These are phyloP conservation scores for Tetragonisca angustula DNA, from an alignment of 2,888 invertebrate species.

Conservation along the genomic window DNA sequence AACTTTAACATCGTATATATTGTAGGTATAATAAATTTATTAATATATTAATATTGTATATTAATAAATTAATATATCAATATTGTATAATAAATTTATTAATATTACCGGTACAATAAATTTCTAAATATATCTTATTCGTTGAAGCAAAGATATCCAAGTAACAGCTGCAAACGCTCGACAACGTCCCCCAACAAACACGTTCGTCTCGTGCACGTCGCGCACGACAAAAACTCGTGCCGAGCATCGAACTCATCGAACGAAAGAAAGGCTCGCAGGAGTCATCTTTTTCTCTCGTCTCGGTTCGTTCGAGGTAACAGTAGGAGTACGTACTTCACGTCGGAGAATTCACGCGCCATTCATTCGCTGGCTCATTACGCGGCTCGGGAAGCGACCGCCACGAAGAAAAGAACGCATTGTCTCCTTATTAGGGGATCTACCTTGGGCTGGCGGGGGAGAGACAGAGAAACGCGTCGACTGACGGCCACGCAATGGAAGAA, in stretches of 20 bases:
- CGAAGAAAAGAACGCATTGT: conserved; percentile 37
- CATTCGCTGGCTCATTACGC: conserved; percentile 38
- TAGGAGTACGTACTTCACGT: background rate
- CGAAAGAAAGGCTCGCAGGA: conserved; percentile 4
- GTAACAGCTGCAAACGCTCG: background rate
- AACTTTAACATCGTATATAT: too few species aligned
- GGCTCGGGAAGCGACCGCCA: conserved; percentile 12
- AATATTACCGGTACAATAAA: too few species aligned
- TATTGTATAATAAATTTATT: too few species aligned
- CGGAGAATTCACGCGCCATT: conserved; percentile 28
- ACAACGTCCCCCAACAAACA: background rate
- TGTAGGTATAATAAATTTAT: too few species aligned
- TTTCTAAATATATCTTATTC: too few species aligned
- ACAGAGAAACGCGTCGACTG: conserved; percentile 20
- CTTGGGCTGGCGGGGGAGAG: too few species aligned
- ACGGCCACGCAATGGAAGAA: conserved; percentile 26
- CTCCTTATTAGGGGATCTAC: conserved; percentile 41
- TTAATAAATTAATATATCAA: too few species aligned
- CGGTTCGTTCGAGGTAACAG: conserved; percentile 3
- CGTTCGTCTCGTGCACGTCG: background rate
- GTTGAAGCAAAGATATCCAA: background rate
- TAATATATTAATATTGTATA: too few species aligned
- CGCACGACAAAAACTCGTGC: background rate
- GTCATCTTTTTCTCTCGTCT: background rate
- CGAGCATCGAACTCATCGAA: conserved; percentile 4